phyloP scores from a whole-genome alignment of 2,888 invertebrate genomes.

The Parnassius orleans region DNA sequence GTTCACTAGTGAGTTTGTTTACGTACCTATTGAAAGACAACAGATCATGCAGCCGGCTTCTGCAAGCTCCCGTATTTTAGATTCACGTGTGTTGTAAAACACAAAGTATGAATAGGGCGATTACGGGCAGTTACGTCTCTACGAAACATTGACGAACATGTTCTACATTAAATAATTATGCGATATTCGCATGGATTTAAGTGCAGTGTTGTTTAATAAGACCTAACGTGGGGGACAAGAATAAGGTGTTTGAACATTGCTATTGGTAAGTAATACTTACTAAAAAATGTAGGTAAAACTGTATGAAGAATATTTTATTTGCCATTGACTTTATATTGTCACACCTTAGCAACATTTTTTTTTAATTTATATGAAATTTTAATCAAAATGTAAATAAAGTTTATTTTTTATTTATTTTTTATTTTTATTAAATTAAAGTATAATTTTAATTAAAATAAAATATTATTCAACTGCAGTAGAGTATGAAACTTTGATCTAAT shows the following conservation, averaged over 20 bases:
- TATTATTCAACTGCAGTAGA: no score
- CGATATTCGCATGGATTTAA: conserved; percentile 37
- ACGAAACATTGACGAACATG: conserved; percentile 31
- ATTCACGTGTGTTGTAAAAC: conserved; percentile 59
- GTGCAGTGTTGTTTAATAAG: conserved; percentile 58
- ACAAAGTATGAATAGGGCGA: conserved; percentile 60
- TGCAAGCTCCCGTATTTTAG: conserved; percentile 54
- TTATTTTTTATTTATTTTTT: no score
- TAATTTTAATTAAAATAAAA: no score
- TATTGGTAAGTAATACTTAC: background rate
- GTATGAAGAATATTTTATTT: no score
- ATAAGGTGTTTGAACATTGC: background rate
- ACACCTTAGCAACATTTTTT: no score
- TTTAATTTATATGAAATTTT: no score
- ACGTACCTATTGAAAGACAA: conserved; percentile 79
- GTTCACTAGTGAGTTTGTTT: conserved; percentile 71
- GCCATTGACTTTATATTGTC: no score
- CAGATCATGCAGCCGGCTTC: conserved; percentile 74
- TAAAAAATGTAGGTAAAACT: no score
- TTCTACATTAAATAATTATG: conserved; percentile 24
- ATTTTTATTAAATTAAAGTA: no score
- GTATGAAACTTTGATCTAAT: no score
- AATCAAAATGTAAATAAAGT: no score
- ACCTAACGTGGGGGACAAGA: conserved; percentile 22
- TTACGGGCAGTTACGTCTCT: conserved; percentile 41